These are phyloP conservation scores for Himalopsyche kuldschensis DNA, from an alignment of 2,888 invertebrate species.

Conservation along the genomic window DNA sequence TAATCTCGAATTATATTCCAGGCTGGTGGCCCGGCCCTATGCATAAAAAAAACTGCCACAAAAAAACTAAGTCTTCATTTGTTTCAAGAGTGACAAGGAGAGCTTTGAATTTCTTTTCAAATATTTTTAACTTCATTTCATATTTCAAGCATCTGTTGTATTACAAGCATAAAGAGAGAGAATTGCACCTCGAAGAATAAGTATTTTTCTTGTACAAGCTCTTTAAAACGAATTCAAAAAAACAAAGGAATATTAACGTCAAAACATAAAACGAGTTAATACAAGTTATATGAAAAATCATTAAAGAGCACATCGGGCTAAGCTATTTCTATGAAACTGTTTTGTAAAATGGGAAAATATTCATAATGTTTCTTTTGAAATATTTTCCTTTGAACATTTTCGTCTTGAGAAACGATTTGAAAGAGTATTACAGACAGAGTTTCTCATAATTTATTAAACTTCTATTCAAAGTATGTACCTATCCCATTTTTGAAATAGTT, in stretches of 20 bases:
- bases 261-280: neutral
- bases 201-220: neutral
- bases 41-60: neutral
- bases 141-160: neutral
- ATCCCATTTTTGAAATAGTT: neutral
- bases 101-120: neutral
- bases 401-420: neutral
- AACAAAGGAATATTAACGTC: neutral
- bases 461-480: neutral
- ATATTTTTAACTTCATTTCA: constrained; percentile 9
- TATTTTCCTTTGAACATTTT: neutral
- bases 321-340: neutral
- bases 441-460: neutral
- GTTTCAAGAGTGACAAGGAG: neutral
- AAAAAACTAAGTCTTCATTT: neutral
- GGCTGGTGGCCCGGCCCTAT: neutral
- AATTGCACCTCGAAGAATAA: neutral
- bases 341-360: neutral
- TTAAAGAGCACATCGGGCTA: neutral
- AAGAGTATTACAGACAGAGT: neutral
- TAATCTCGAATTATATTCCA: neutral
- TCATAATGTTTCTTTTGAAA: neutral
- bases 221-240: neutral
- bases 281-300: neutral
- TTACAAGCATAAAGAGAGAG: neutral